Base-by-base conservation (phyloP, 2,888 invertebrate species). In the Nyleta sp. region DNA sequence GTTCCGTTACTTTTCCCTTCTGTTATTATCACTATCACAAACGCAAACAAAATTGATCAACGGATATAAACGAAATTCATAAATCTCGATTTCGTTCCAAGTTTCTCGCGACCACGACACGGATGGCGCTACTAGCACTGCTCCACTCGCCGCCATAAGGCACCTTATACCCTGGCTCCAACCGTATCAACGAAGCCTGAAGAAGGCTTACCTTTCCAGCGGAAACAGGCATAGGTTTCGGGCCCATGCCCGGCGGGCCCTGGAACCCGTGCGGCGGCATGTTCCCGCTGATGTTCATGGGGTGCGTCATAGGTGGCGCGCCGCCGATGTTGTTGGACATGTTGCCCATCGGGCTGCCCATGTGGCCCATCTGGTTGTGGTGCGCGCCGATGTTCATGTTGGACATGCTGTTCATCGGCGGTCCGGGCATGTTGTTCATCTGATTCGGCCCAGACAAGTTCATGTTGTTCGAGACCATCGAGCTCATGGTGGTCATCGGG, bases 151-250 rank as follows among this genome's bases (percentile, higher is more conserved):
- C 4, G 28, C 28, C 4, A 28, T 6, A 28, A 28, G 8, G 28
- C 28, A 8, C 8, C 8, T 4, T 28, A 8, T 28, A 28, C 4
- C 8, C 4, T 28, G 8, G 4, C 5, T 4, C 5, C 28, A 28
- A 28, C 8, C 28, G 5, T 8, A 28, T 6, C 4, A 28, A 28
- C 8, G 8, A 28, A 28, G 8, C 28, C 4, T 6, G 44, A 46
- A 15, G 1, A 8, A 35, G 11, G n/a, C 6, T 40, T 88, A 97
- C 95, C 93, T 97, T 96, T 50, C 96, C 96, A 59, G 97, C 96
- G 89, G 96, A 96, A 78, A 97, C 96, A 83, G 97, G 96, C 95
- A 97, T 96, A 11, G 97, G 97, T 90, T 96, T 97, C 1, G 96
- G 95, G 28, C 95, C 95, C 92, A 95, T 89, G 70, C 93, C 93